These are phyloP conservation scores for Hydrophis major DNA, from an alignment of 2,797 vertebrate genomes.

Conservation along the genomic window DNA sequence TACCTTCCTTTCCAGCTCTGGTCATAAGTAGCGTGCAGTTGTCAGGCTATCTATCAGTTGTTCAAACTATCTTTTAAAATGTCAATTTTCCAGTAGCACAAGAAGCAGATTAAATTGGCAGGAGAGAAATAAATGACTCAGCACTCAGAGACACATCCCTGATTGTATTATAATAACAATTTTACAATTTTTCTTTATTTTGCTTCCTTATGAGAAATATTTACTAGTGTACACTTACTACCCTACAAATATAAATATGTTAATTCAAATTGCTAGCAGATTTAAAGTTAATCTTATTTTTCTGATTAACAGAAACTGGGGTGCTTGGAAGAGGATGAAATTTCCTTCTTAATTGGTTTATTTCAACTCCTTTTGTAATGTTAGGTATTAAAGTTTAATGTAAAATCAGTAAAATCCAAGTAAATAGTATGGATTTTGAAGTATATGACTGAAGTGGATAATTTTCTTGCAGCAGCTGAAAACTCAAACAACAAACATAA, in stretches of 20 bases:
- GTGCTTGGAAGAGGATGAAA: constrained; percentile 22
- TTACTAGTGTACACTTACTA: constrained; percentile 7
- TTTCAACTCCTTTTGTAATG: constrained; percentile 44
- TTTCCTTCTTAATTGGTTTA: constrained; percentile 50
- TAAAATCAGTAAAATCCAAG: constrained; percentile 55
- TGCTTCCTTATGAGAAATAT: background rate
- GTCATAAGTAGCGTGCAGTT: constrained; percentile 4
- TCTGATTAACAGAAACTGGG: constrained; percentile 17
- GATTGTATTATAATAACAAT: background rate
- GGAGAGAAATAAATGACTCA: constrained; percentile 12
- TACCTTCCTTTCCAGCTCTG: background rate
- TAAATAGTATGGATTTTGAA: constrained; percentile 49
- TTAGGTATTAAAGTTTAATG: background rate
- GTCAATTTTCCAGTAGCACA: constrained; percentile 2
- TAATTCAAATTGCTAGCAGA: background rate
- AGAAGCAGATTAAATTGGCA: constrained; percentile 2
- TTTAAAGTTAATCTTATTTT: constrained; percentile 35
- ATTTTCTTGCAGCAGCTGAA: constrained; percentile 44
- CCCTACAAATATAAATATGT: background rate
- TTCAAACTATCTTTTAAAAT: constrained; percentile 19
- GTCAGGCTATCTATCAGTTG: background rate
- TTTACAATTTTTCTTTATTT: constrained; percentile 9
- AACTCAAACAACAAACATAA: constrained; percentile 33
- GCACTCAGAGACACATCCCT: background rate
- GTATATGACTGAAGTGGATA: constrained; percentile 57